Evolutionary conservation across 1,140 invertebrate species (phyloP).

Genomic region (Ooceraea biroi): DNA sequence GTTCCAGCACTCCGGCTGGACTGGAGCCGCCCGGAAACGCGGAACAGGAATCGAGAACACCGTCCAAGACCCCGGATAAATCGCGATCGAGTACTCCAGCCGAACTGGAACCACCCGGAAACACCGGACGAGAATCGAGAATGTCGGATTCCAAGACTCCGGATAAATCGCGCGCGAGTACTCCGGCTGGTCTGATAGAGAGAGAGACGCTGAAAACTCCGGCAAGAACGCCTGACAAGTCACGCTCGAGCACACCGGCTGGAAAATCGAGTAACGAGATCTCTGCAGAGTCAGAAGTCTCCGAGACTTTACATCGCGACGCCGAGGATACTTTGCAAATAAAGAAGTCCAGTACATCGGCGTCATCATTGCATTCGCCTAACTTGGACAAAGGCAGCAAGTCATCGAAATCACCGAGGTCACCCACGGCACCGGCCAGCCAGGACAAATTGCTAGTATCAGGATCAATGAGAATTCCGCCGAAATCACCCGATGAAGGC

Average conservation of each 20-base stretch:
- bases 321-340: neutral
- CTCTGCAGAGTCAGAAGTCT: neutral
- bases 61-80: neutral
- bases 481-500: constrained; percentile 63
- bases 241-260: neutral
- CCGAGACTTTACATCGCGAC: neutral
- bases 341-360: neutral
- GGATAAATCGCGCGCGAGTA: constrained; percentile 30
- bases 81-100: neutral
- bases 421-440: neutral
- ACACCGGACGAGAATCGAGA: neutral
- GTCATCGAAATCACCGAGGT: constrained; percentile 11
- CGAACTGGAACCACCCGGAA: neutral
- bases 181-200: neutral
- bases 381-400: neutral
- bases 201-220: neutral
- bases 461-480: constrained; percentile 39
- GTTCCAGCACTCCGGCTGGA: neutral
- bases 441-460: constrained; percentile 30
- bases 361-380: constrained; percentile 5
- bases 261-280: neutral
- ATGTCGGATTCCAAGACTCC: neutral
- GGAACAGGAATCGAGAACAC: constrained; percentile 10
- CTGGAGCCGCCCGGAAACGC: neutral
- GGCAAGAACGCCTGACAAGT: neutral